These are phyloP conservation scores for Heterodera carotae DNA, from an alignment of 1,140 invertebrate genomes.

Conservation along the genomic window DNA sequence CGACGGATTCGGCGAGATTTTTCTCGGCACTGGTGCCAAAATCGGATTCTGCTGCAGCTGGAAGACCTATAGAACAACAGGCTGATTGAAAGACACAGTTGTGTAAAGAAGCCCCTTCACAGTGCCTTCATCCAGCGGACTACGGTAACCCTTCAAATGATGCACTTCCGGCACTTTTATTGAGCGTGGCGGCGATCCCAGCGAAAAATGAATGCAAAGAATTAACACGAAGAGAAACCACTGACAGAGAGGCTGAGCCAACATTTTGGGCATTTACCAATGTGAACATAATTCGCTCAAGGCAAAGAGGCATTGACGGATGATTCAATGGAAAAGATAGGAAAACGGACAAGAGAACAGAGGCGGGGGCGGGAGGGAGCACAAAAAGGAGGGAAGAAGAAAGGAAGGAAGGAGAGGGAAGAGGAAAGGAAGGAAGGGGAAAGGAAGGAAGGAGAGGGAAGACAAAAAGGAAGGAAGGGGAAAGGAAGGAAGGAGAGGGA, in stretches of 20 bases:
- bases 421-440: not conserved
- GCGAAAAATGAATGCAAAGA: not conserved
- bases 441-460: not conserved
- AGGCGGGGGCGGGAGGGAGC: not conserved
- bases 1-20: not conserved
- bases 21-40: conserved; percentile 9
- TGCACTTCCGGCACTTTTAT: conserved; percentile 17
- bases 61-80: not conserved
- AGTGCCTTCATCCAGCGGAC: conserved; percentile 25
- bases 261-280: not conserved
- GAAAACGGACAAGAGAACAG: not conserved
- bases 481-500: not conserved
- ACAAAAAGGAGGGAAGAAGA: conserved; percentile 1
- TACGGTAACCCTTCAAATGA: conserved; percentile 16
- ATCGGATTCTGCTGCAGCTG: not conserved
- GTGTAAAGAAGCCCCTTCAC: not conserved
- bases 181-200: no score
- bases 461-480: not conserved
- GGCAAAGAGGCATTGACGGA: not conserved
- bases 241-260: not conserved
- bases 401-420: not conserved
- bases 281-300: not conserved
- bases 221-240: not conserved
- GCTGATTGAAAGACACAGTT: not conserved
- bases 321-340: not conserved